Evolutionary conservation across 2,797 vertebrate species (phyloP), one percentile per base, ranked within the genome.

Genomic region (Alca torda): DNA sequence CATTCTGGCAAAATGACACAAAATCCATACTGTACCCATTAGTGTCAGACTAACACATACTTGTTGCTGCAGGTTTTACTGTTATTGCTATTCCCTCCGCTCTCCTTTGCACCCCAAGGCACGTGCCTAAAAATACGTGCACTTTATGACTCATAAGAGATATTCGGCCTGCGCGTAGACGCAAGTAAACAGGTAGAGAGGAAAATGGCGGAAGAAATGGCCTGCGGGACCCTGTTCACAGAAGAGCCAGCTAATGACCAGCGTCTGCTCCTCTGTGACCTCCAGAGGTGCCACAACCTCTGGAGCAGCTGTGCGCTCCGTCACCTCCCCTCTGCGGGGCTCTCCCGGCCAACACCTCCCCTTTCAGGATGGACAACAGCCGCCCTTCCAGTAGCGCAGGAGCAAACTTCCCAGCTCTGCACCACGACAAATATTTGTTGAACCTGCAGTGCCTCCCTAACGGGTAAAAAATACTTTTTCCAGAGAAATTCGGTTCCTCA

Each of bases 21-120:
- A 97, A 97, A 97, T 97, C 97, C 85, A 97, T 97, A 96, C 87
- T 68, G 78, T 90, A 84, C 92, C 87, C 83, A 94, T 96, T 96
- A 95, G 85, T 87, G 95, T 97, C 95, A 97, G 81, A 89, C 93
- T 92, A 95, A 90, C 93, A 94, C 87, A 88, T 84, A 95, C 95
- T 97, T 97, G 96, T 96, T 97, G 95, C 93, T 93, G 77, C 67
- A 95, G 84, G 41, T 96, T 97, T 97, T 96, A 96, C 78, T 92
- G 93, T 80, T 96, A 84, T 90, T 96, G 61, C 83, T 87, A 73
- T 93, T 96, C 83, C 95, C 85, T 60, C 43, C 57, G 70, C 89
- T 89, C 57, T 93, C 75, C 88, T 89, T 90, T 90, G 43, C 26
- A 96, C 80, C 80, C 77, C 77, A 74, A 82, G 56, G 35, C 87